phyloP scores from a whole-genome alignment of 2,797 vertebrate genomes.

The Betta splendens region DNA sequence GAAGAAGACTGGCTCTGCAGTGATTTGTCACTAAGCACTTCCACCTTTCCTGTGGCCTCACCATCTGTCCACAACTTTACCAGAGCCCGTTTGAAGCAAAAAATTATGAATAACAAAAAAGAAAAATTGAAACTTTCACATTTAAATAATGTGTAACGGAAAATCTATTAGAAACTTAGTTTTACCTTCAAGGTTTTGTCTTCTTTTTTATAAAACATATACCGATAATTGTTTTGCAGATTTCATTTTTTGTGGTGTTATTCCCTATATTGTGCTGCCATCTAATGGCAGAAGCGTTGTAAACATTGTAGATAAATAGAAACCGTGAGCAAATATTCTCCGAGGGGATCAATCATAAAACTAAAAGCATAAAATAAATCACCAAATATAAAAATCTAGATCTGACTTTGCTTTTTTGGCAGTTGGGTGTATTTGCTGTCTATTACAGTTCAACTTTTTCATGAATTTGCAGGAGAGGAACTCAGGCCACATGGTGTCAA shows the following conservation, averaged over 20 bases:
- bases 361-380: background rate
- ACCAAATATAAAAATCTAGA: conserved; percentile 20
- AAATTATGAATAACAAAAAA: too few species aligned
- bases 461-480: conserved; percentile 55
- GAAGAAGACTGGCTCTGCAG: background rate
- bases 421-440: conserved; percentile 69
- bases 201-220: too few species aligned
- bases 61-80: too few species aligned
- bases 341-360: conserved; percentile 12
- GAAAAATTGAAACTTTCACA: too few species aligned
- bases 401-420: conserved; percentile 35
- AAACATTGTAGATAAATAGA: background rate
- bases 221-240: too few species aligned
- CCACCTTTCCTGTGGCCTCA: too few species aligned
- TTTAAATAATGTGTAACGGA: too few species aligned
- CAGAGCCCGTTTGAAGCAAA: too few species aligned
- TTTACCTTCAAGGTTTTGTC: too few species aligned
- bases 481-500: conserved; percentile 58
- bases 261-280: conserved; percentile 42
- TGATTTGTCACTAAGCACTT: background rate
- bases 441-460: conserved; percentile 75
- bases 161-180: too few species aligned
- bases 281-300: conserved; percentile 47
- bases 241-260: too few species aligned
- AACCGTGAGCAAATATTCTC: background rate